phyloP scores from a whole-genome alignment of 2,113 vertebrate genomes.

The Scopus umbretta region DNA sequence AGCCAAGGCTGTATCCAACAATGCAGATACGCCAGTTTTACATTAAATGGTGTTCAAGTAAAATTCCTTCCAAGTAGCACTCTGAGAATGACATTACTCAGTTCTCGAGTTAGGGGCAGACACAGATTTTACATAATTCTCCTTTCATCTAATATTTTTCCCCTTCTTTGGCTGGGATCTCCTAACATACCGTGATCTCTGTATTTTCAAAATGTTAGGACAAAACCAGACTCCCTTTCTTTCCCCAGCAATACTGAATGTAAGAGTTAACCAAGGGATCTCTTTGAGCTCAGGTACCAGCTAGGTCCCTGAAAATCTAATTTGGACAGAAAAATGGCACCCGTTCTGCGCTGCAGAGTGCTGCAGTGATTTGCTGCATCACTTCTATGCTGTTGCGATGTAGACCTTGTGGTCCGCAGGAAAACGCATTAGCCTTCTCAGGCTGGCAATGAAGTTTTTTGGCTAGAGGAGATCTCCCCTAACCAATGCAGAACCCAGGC shows the following conservation, averaged over 20 bases:
- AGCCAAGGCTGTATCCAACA: not conserved
- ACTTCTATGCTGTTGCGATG: not conserved
- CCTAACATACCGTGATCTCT: not conserved
- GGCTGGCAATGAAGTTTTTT: not conserved
- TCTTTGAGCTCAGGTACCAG: not conserved
- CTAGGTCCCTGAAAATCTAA: not conserved
- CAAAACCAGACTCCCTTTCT: not conserved
- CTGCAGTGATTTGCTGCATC: constrained; percentile 26
- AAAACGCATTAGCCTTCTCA: not conserved
- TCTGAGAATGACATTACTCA: not conserved
- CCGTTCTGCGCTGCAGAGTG: constrained; percentile 19
- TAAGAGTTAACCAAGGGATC: not conserved
- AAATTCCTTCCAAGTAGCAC: not conserved
- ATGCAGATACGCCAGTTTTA: not conserved
- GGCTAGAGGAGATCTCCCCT: not conserved
- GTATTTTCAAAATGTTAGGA: not conserved
- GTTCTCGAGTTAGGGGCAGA: not conserved
- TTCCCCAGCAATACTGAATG: not conserved
- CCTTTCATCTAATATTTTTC: not conserved
- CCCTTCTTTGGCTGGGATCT: not conserved
- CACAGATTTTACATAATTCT: not conserved
- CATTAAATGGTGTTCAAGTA: not conserved
- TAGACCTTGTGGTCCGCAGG: not conserved
- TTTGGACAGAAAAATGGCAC: not conserved
- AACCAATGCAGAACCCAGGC: rapidly evolving